Conservation (phyloP, 2,888 invertebrate genomes). For the Cryptosula pallasiana region DNA sequence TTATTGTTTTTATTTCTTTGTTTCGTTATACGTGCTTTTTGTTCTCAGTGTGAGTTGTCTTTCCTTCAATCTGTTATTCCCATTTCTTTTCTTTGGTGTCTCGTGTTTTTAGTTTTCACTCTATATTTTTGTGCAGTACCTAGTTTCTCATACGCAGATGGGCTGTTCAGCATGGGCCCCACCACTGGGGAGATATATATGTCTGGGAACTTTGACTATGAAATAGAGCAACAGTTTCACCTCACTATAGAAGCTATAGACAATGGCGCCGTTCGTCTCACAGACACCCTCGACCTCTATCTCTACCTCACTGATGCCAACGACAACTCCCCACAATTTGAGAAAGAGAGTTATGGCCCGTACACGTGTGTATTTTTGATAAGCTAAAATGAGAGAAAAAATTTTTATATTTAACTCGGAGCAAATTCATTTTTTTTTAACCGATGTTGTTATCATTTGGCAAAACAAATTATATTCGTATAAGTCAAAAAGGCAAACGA, state of each 20-base stretch:
- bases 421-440: too few relatives aligned
- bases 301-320: not conserved
- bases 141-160: not conserved
- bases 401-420: too few relatives aligned
- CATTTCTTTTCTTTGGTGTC: too few relatives aligned
- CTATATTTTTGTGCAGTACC: too few relatives aligned
- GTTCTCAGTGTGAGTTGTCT: too few relatives aligned
- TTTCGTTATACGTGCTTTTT: too few relatives aligned
- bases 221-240: not conserved
- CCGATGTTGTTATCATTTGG: too few relatives aligned
- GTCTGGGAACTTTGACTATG: conserved; percentile 4
- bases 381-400: not conserved
- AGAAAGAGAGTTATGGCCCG: not conserved
- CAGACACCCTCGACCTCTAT: not conserved
- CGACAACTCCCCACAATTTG: conserved; percentile 13
- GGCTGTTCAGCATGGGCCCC: not conserved
- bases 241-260: conserved; percentile 4
- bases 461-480: too few relatives aligned
- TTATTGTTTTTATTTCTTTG: too few relatives aligned
- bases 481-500: too few relatives aligned
- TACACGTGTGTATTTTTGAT: not conserved
- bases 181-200: not conserved
- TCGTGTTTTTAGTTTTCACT: too few relatives aligned
- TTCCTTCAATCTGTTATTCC: too few relatives aligned
- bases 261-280: not conserved